Evolutionary conservation across 2,888 invertebrate genomes (phyloP).

Genomic region (Meandrusa payeni): DNA sequence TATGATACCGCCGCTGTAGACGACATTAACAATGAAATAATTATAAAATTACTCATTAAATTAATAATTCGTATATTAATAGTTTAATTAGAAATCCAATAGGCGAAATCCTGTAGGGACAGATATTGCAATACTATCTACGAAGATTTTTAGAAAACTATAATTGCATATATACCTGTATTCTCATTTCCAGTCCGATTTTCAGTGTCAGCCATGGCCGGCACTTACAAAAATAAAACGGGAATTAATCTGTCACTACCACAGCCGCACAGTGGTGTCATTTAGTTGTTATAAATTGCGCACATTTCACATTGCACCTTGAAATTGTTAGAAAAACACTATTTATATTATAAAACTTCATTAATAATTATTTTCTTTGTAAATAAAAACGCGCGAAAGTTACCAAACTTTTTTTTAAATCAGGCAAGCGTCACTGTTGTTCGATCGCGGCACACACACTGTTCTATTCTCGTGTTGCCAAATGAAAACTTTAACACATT

Average conservation of each 20-base stretch:
- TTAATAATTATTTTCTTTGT: background rate
- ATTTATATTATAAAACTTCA: background rate
- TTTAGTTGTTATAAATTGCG: conserved; percentile 12
- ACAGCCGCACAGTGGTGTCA: conserved; percentile 25
- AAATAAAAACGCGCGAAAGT: conserved; percentile 38
- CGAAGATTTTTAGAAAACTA: conserved; percentile 6
- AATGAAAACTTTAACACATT: conserved; percentile 51
- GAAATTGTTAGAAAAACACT: conserved; percentile 34
- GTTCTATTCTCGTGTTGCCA: conserved; percentile 62
- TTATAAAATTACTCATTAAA: too few relatives aligned
- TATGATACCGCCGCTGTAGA: too few relatives aligned
- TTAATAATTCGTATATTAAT: too few relatives aligned
- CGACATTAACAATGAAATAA: too few relatives aligned
- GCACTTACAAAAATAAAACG: conserved; percentile 28
- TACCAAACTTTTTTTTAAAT: conserved; percentile 35
- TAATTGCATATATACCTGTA: conserved; percentile 31
- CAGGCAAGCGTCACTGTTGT: conserved; percentile 49
- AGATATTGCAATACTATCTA: background rate
- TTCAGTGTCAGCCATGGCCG: conserved; percentile 44
- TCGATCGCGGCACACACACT: conserved; percentile 56
- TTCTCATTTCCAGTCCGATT: conserved; percentile 32
- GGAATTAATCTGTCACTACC: conserved; percentile 32
- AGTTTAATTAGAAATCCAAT: too few relatives aligned
- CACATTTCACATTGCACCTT: conserved; percentile 31
- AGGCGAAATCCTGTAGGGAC: too few relatives aligned